Percentiles rank a stretch among this genome's conserved stretches.
phyloP scores from a whole-genome alignment of 2,113 vertebrate genomes.

The Phoxinus phoxinus region DNA sequence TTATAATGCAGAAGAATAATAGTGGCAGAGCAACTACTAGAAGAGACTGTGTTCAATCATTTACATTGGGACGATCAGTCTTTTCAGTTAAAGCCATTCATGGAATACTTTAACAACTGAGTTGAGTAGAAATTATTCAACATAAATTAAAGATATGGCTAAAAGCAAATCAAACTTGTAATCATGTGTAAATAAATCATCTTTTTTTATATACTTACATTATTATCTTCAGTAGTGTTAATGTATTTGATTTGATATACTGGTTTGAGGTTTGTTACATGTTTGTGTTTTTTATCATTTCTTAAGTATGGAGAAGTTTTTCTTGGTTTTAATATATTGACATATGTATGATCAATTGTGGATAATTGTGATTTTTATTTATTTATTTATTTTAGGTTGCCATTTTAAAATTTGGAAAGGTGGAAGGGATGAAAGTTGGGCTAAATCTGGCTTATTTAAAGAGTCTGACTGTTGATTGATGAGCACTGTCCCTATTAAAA shows the following conservation, averaged over 20 bases:
- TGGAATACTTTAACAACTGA: background rate
- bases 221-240: background rate
- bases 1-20: background rate
- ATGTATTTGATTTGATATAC: background rate
- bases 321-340: background rate
- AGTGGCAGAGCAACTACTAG: background rate
- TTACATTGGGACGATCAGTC: background rate
- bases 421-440: background rate
- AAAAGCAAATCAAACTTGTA: background rate
- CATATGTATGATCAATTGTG: background rate
- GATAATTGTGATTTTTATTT: background rate
- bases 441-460: background rate
- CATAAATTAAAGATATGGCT: background rate
- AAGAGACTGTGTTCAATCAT: background rate
- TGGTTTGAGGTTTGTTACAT: background rate
- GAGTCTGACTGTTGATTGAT: background rate
- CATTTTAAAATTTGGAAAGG: background rate
- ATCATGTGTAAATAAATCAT: background rate
- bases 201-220: background rate
- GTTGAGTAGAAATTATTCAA: background rate
- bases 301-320: background rate
- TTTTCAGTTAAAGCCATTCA: background rate
- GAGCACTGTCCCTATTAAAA: background rate
- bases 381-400: background rate
- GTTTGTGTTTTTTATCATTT: background rate